Evolutionary conservation across 2,888 invertebrate genomes (phyloP), one percentile per base, ranked within the genome.

Genomic region (Drosophila atripex): DNA sequence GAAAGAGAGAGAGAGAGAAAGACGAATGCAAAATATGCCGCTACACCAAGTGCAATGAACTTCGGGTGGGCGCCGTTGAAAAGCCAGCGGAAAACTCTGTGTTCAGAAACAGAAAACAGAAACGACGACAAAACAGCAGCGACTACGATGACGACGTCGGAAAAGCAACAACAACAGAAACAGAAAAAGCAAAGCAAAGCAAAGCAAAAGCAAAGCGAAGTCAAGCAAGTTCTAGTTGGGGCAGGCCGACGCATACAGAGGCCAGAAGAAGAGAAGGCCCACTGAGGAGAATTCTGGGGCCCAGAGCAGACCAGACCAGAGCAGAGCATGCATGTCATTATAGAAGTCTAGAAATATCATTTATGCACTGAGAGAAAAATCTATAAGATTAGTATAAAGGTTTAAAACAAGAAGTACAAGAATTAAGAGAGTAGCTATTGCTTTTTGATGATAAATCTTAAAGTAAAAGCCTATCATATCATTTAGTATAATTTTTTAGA

Each of bases 151-250:
- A 54, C 57, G 39, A 55, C 28, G 21, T 23, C 21, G 21, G 25
- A 35, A 41, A 58, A 25, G n/a, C 55, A 41, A 56, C 55, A 30
- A 16, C 49, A 25, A 25, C 9, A 9, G n/a, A n/a, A n/a, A 28
- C 18, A 18, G 18, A 51, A 32, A 4, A 35, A n/a, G n/a, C n/a
- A n/a, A n/a, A n/a, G n/a, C n/a, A n/a, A 35, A 35, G 41, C 63
- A 51, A 65, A 57, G 54, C 38, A 41, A 32, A 56, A 21, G 52
- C 72, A 49, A 49, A 41, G n/a, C 74, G 58, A 83, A 86, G 80
- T 86, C 88, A 82, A 88, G 88, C 88, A 88, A 82, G 88, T 82
- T 82, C 82, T 82, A 82, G 82, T 82, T 82, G 88, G 86, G 82
- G 86, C 88, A 82, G 82, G 41, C 58, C 11, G 18, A n/a, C 23